Evolutionary conservation across 2,113 vertebrate genomes (phyloP), one percentile per base, ranked within the genome.

Genomic region (Eulemur rufifrons): DNA sequence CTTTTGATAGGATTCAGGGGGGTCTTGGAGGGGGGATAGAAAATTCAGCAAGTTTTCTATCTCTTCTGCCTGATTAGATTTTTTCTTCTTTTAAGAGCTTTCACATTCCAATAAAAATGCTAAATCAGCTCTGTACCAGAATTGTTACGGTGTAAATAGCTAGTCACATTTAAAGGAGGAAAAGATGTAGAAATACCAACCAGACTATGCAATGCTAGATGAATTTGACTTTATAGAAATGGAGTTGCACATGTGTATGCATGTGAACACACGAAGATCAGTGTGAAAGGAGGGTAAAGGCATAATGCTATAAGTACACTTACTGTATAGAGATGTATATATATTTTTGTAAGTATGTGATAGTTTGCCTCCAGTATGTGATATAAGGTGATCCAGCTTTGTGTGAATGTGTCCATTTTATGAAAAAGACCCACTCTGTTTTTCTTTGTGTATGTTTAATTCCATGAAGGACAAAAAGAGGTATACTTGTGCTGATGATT

Each of bases 21-120:
- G 97, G 96, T 94, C 86, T 97, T 96, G 63, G 89, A 96, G 96
- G 95, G 96, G 97, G 98, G 97, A 97, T 97, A 98, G 98, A 98
- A 98, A 99, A 99, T 98, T 98, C 99, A 98, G 98, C 98, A 99
- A 98, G 98, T 99, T 99, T 99, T 99, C 99, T 99, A 98, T 99
- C 98, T 99, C 99, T 99, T 98, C 98, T 98, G 98, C 98, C 98
- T 99, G 98, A 99, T 99, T 99, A 98, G 98, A 99, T 99, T 99
- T 98, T 98, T 98, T 98, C 98, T 98, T 98, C 98, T 98, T 99
- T 99, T 98, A 99, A 99, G 98, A 98, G 98, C 98, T 98, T 99
- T 98, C 98, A 99, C 98, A 99, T 99, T 99, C 98, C 99, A 99
- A 99, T 99, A 99, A 99, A 99, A 99, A 99, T 98, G 98, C 98